Evolutionary conservation across 2,888 invertebrate genomes (phyloP).

Genomic region (Ischnura elegans): DNA sequence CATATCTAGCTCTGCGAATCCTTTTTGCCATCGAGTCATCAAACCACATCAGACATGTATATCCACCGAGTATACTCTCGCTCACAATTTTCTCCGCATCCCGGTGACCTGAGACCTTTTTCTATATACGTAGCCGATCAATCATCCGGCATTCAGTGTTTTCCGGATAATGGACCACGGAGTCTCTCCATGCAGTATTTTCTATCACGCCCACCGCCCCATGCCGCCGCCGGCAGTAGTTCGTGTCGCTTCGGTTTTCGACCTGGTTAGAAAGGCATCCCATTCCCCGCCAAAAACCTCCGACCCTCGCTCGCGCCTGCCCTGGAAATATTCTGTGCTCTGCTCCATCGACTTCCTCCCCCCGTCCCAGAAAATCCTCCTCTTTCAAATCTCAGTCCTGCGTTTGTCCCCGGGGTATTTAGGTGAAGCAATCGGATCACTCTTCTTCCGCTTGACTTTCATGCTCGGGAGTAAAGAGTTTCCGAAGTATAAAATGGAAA

Average conservation of each 20-base stretch:
- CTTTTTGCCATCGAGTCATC: too few relatives aligned
- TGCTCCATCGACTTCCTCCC: neutral
- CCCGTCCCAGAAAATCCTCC: neutral
- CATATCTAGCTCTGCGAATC: too few relatives aligned
- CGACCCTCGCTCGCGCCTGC: neutral
- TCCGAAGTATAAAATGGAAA: too few relatives aligned
- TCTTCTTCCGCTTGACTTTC: too few relatives aligned
- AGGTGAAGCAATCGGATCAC: neutral
- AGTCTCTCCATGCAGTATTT: neutral
- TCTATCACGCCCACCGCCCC: neutral
- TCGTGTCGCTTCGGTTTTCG: neutral
- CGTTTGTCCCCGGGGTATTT: neutral
- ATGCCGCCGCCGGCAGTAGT: neutral
- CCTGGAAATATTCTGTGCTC: neutral
- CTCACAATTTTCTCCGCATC: neutral
- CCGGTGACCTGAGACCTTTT: neutral
- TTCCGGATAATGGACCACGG: conserved; percentile 11
- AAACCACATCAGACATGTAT: too few relatives aligned
- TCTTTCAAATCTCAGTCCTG: neutral
- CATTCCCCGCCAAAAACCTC: neutral
- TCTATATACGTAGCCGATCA: neutral
- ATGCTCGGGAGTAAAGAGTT: too few relatives aligned
- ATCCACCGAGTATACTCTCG: neutral
- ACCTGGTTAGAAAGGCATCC: neutral
- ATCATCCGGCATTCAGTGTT: neutral